A percentile compares a stretch with the other conserved stretches of the same genome.
Evolutionary conservation across 92 coral and sea anemone genomes (phyloP).

Genomic region (Epizoanthus rinbou): DNA sequence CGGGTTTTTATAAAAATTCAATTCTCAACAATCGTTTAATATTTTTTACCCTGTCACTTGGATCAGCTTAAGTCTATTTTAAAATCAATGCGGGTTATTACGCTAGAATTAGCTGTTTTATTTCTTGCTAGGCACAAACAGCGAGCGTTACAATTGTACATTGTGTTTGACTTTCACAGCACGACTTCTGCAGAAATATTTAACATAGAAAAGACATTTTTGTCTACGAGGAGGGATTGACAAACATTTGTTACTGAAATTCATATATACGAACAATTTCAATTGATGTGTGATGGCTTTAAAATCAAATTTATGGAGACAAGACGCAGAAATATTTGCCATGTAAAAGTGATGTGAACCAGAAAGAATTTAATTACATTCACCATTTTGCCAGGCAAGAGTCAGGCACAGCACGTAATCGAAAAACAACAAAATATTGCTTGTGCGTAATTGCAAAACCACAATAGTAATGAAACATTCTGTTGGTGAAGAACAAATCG

Average conservation of each 20-base stretch:
- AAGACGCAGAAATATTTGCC: background rate
- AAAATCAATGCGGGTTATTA: background rate
- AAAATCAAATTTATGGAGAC: background rate
- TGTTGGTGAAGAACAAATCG: conserved; percentile 10
- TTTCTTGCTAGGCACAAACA: background rate
- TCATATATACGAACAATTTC: background rate
- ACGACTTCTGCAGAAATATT: background rate
- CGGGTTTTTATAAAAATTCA: background rate
- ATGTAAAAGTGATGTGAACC: background rate
- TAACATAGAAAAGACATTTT: background rate
- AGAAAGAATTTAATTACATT: background rate
- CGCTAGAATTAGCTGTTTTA: background rate
- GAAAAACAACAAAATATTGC: background rate
- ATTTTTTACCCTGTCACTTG: background rate
- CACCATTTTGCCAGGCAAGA: background rate
- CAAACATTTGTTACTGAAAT: background rate
- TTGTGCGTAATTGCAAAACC: background rate
- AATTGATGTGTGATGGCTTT: background rate
- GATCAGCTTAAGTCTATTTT: background rate
- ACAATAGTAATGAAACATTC: conserved; percentile 2
- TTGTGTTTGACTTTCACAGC: background rate
- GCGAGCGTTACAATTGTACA: conserved; percentile 2
- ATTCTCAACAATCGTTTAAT: background rate
- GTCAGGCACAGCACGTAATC: background rate
- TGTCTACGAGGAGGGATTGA: background rate